A percentile compares a stretch with the other conserved stretches of the same genome.
phyloP scores from a whole-genome alignment of 2,888 invertebrate genomes.

The Trissoscelio sp. region DNA sequence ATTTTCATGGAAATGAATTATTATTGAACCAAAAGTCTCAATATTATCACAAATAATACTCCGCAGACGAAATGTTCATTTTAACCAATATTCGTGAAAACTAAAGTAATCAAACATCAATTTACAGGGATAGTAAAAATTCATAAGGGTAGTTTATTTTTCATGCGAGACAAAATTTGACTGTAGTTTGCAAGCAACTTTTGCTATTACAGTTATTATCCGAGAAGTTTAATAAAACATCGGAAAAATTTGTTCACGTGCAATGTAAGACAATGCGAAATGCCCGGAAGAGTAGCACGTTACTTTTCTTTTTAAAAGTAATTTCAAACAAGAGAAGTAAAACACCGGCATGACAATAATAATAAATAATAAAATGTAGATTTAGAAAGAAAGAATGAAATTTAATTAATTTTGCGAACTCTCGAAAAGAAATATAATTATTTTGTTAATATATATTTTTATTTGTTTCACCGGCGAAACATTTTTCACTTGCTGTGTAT shows the following conservation, averaged over 20 bases:
- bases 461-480: no score
- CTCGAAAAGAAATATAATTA: background rate
- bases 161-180: conserved; percentile 5
- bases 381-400: background rate
- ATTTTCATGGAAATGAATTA: conserved; percentile 4
- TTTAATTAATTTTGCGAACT: background rate
- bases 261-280: conserved; percentile 8
- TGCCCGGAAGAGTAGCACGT: background rate
- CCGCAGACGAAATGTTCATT: background rate
- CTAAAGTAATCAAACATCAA: conserved; percentile 25
- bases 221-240: conserved; percentile 30
- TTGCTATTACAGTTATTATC: conserved; percentile 25
- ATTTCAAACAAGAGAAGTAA: background rate
- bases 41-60: background rate
- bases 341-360: background rate
- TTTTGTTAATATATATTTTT: no score
- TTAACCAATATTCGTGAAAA: conserved; percentile 3
- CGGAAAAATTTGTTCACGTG: conserved; percentile 16
- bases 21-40: background rate
- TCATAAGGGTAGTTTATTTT: conserved; percentile 12
- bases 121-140: conserved; percentile 9
- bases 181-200: conserved; percentile 15
- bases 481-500: background rate
- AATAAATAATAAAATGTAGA: background rate
- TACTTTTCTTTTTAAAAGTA: background rate